Evolutionary conservation across 2,888 invertebrate genomes (phyloP).

Genomic region (Epinotia brunnichana): DNA sequence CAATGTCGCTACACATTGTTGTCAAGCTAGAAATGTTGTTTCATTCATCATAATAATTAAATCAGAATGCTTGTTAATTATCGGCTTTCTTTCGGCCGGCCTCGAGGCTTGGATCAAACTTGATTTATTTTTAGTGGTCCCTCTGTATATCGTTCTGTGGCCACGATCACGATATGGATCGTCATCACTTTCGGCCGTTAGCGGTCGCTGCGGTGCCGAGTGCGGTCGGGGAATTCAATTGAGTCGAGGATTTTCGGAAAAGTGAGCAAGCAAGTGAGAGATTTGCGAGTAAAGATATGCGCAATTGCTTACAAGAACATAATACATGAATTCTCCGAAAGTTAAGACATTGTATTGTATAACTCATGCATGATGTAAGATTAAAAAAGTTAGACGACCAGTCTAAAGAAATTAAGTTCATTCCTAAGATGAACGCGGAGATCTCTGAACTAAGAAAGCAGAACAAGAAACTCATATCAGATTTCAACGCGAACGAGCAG

Average conservation of each 20-base stretch:
- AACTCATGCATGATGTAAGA: not conserved
- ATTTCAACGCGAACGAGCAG: no score
- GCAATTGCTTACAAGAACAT: not conserved
- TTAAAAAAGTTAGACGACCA: no score
- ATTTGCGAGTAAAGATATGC: slow-evolving; percentile 23
- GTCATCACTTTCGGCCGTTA: slow-evolving; percentile 35
- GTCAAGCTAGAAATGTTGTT: no score
- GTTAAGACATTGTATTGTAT: not conserved
- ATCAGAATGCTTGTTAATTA: no score
- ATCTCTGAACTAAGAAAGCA: no score
- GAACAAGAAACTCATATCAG: no score
- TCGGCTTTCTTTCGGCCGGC: no score
- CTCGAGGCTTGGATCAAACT: no score
- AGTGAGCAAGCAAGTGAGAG: slow-evolving; percentile 13
- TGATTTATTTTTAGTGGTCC: not conserved
- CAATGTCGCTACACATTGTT: no score
- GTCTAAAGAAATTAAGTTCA: no score
- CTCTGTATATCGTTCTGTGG: slow-evolving; percentile 2
- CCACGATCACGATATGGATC: slow-evolving; percentile 27
- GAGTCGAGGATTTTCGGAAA: slow-evolving; percentile 21
- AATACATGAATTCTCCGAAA: slow-evolving; percentile 13
- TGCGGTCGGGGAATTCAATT: slow-evolving; percentile 38
- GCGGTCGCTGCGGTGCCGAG: slow-evolving; percentile 16
- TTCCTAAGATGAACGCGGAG: no score
- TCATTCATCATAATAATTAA: no score